Conservation (phyloP, 1,140 invertebrate species). For the Ephestia elutella region DNA sequence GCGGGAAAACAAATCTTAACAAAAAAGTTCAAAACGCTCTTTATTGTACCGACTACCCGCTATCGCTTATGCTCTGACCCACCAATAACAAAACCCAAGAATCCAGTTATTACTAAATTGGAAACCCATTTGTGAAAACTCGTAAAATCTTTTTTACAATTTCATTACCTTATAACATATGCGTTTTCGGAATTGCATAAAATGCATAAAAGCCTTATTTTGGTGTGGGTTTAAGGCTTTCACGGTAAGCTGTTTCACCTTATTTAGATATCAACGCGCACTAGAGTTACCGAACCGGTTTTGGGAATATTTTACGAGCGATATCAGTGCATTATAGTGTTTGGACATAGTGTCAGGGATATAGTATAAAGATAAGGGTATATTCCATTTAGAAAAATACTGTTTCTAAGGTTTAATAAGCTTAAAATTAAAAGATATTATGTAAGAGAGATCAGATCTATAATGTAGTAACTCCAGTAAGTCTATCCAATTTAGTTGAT, state of each 20-base stretch:
- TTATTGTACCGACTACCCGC: background rate
- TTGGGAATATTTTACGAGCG: background rate
- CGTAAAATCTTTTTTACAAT: conserved; percentile 30
- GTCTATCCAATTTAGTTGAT: too few species aligned
- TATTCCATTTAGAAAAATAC: too few species aligned
- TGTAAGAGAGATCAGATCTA: too few species aligned
- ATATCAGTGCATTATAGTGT: too few species aligned
- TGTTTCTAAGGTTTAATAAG: too few species aligned
- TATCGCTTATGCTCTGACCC: background rate
- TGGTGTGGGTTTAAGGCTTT: conserved; percentile 5
- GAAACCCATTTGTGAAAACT: conserved; percentile 27
- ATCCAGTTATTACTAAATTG: conserved; percentile 19
- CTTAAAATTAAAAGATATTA: too few species aligned
- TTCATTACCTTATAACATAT: conserved; percentile 27
- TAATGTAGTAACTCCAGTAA: too few species aligned
- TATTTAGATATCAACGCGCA: conserved; percentile 4
- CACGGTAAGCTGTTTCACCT: background rate
- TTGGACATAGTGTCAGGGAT: too few species aligned
- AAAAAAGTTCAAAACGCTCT: too few species aligned
- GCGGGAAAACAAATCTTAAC: too few species aligned
- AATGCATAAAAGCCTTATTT: conserved; percentile 1
- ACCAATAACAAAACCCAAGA: background rate
- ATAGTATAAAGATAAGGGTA: too few species aligned
- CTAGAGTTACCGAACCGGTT: background rate
- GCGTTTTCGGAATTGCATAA: conserved; percentile 17